These are phyloP conservation scores for Shinisaurus crocodilurus DNA, from an alignment of 2,113 vertebrate genomes.

Conservation along the genomic window DNA sequence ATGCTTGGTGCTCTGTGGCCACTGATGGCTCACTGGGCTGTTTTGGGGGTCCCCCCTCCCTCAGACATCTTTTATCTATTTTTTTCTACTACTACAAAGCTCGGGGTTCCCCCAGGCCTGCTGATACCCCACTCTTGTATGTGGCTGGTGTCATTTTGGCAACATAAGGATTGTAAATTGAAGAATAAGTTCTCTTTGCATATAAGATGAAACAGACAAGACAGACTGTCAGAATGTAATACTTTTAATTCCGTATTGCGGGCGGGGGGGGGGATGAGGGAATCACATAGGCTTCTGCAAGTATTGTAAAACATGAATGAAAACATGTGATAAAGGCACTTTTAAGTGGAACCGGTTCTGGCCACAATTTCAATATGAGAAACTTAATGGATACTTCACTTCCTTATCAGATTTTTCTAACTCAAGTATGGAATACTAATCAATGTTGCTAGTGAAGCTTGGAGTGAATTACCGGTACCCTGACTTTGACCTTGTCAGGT, in stretches of 20 bases:
- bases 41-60: not conserved
- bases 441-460: not conserved
- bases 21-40: not conserved
- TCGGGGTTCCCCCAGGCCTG: too few species aligned
- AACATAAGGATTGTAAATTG: too few species aligned
- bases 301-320: not conserved
- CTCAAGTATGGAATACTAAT: too few species aligned
- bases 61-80: not conserved
- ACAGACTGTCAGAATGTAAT: not conserved
- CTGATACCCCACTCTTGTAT: not conserved
- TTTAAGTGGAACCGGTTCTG: not conserved
- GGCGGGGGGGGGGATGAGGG: not conserved
- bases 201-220: not conserved
- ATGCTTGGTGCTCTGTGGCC: not conserved
- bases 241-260: conserved; percentile 9
- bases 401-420: not conserved
- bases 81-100: not conserved
- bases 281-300: not conserved
- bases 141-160: not conserved
- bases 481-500: not conserved
- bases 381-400: not conserved
- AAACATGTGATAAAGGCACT: conserved; percentile 2
- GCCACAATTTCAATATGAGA: not conserved
- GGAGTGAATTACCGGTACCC: not conserved
- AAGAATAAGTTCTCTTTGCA: not conserved